Percentiles rank a stretch among this genome's conserved stretches.
Conservation (phyloP, 2,113 vertebrate genomes). For the Alectura lathami region DNA sequence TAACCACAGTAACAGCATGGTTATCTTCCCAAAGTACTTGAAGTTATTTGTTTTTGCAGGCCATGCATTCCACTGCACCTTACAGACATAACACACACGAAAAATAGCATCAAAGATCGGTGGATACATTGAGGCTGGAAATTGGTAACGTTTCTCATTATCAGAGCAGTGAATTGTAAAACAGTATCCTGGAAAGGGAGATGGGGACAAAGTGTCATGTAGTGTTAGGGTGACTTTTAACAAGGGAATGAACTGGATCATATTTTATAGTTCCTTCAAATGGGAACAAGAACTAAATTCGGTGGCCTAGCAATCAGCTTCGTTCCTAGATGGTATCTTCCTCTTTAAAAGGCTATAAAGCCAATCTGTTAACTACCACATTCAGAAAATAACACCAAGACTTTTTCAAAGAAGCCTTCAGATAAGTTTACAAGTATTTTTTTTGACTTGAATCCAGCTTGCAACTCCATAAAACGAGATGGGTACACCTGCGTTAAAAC, state of each 20-base stretch:
- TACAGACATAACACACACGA: background rate
- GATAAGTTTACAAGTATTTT: background rate
- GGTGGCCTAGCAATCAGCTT: background rate
- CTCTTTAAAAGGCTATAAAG: constrained; percentile 22
- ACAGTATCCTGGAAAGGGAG: background rate
- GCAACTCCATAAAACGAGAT: constrained; percentile 7
- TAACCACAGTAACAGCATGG: background rate
- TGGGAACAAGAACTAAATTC: background rate
- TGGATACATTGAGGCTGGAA: background rate
- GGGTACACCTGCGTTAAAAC: constrained; percentile 20
- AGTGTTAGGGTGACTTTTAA: background rate
- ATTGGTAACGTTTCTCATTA: background rate
- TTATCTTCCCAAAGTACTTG: background rate
- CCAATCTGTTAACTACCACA: constrained; percentile 18
- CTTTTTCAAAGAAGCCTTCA: constrained; percentile 19
- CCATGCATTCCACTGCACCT: fast-evolving
- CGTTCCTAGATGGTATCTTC: constrained; percentile 39
- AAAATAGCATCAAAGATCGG: background rate
- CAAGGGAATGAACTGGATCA: background rate
- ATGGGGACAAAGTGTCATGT: background rate
- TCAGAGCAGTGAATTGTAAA: background rate
- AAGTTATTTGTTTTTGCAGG: background rate
- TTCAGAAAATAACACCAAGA: constrained; percentile 51
- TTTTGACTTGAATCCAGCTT: background rate
- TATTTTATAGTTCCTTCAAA: background rate